Conservation (phyloP, 2,888 invertebrate species). For the Machimus atricapillus region DNA sequence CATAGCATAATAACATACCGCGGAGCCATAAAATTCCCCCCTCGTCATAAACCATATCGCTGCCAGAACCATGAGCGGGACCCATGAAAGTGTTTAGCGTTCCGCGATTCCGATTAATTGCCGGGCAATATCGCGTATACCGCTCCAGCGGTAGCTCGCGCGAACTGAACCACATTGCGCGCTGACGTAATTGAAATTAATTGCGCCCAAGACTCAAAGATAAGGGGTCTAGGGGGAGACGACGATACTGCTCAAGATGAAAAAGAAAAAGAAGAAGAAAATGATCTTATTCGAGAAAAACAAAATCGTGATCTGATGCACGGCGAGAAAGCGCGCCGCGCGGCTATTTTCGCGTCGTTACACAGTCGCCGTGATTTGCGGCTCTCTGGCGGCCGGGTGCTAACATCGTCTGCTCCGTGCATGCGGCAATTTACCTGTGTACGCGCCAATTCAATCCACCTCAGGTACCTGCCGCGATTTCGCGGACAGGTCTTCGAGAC, state of each 20-base stretch:
- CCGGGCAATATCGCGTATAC: not conserved
- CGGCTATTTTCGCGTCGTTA: not conserved
- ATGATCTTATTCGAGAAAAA: not conserved
- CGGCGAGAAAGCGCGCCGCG: not conserved
- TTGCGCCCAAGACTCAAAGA: not conserved
- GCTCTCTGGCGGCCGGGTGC: not conserved
- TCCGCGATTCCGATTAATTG: not conserved
- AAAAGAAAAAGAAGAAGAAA: not conserved
- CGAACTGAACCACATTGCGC: not conserved
- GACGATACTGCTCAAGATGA: not conserved
- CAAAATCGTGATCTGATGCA: not conserved
- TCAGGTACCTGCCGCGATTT: not conserved
- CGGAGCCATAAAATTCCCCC: not conserved
- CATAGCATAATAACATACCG: not conserved
- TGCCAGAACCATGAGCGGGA: not conserved
- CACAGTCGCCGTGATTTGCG: not conserved
- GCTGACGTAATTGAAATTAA: slow-evolving; percentile 35
- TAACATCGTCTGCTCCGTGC: no score
- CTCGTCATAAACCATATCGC: not conserved
- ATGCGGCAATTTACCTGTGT: not conserved
- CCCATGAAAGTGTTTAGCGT: not conserved
- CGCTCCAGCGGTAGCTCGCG: not conserved
- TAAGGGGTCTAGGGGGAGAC: no score
- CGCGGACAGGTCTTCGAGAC: not conserved
- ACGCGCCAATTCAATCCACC: not conserved